Percentiles rank a stretch among this genome's conserved stretches.
Conservation (phyloP, 2,888 invertebrate species). For the Eupsilia transversa region DNA sequence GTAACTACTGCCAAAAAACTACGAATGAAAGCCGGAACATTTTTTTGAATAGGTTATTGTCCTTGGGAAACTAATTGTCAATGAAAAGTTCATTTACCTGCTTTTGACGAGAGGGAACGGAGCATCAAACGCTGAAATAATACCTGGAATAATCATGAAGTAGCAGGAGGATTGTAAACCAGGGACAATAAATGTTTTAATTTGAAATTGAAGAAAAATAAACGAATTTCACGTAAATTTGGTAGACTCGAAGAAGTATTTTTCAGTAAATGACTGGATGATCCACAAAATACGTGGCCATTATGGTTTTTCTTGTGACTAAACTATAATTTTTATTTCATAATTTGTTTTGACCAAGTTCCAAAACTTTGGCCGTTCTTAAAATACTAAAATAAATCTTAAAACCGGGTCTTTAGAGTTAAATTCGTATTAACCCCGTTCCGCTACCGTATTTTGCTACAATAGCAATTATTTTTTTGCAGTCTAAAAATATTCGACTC, state of each 20-base stretch:
- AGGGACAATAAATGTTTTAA: too few relatives aligned
- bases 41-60: background rate
- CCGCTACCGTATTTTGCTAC: constrained; percentile 38
- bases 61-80: background rate
- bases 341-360: constrained; percentile 3
- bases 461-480: constrained; percentile 49
- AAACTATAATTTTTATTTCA: background rate
- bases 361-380: background rate
- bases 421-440: constrained; percentile 31
- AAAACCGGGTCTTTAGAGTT: constrained; percentile 36
- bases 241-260: too few relatives aligned
- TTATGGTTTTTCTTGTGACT: background rate
- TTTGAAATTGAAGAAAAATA: background rate
- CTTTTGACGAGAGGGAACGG: background rate
- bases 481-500: constrained; percentile 58
- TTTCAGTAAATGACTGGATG: background rate
- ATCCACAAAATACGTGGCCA: background rate
- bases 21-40: background rate
- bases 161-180: background rate
- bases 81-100: background rate
- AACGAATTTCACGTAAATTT: too few relatives aligned
- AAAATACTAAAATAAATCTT: constrained; percentile 36
- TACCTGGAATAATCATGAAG: background rate
- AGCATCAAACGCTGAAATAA: background rate
- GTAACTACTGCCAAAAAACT: background rate